A percentile compares a stretch with the other conserved stretches of the same genome.
Evolutionary conservation across 2,888 invertebrate species (phyloP).

Genomic region (Escarpia spicata): DNA sequence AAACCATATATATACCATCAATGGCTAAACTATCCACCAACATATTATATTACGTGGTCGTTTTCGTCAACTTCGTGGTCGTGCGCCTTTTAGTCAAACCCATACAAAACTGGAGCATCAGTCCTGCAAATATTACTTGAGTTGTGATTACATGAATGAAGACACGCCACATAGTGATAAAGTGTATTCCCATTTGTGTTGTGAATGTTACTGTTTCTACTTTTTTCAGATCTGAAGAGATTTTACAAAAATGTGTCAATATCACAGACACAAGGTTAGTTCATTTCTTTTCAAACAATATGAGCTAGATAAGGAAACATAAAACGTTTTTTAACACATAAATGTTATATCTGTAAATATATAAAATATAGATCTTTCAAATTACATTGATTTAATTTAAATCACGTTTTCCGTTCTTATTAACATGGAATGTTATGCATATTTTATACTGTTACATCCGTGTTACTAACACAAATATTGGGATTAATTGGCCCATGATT

Average conservation of each 20-base stretch:
- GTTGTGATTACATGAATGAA: too few relatives aligned
- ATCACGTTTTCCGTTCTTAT: neutral
- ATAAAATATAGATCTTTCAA: neutral
- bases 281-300: neutral
- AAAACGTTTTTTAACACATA: neutral
- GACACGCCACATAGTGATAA: too few relatives aligned
- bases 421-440: neutral
- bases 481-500: neutral
- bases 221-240: slow-evolving; percentile 59
- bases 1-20: too few relatives aligned
- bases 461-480: neutral
- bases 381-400: neutral
- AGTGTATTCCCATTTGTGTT: neutral
- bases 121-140: too few relatives aligned
- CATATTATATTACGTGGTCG: too few relatives aligned
- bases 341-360: neutral
- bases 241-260: slow-evolving; percentile 63
- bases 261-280: slow-evolving; percentile 51
- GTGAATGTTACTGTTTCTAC: neutral
- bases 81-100: too few relatives aligned
- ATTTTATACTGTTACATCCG: neutral
- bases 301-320: neutral
- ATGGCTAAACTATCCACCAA: too few relatives aligned
- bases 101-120: too few relatives aligned
- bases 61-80: too few relatives aligned